phyloP scores from a whole-genome alignment of 2,113 vertebrate species.

The Perca fluviatilis region DNA sequence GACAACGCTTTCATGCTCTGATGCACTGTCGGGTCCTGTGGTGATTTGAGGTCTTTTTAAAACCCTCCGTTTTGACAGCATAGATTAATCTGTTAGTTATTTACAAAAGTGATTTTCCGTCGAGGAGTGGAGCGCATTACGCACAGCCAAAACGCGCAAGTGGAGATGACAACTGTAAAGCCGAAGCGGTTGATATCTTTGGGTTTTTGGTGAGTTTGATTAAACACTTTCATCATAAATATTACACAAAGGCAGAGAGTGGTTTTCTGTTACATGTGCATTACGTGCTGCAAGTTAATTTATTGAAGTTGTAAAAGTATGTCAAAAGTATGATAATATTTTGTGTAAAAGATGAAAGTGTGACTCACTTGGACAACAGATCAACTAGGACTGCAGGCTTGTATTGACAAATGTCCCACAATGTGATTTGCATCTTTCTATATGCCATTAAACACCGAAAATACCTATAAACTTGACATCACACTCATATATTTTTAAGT shows the following conservation, averaged over 20 bases:
- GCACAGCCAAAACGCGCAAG: slow-evolving; percentile 44
- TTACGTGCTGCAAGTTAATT: neutral
- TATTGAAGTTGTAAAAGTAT: neutral
- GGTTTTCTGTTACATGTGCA: neutral
- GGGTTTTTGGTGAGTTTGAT: slow-evolving; percentile 52
- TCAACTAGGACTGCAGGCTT: neutral
- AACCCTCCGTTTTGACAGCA: slow-evolving; percentile 15
- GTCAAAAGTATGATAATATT: neutral
- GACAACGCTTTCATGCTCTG: slow-evolving; percentile 38
- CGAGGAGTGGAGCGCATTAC: slow-evolving; percentile 42
- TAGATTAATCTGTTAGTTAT: slow-evolving; percentile 18
- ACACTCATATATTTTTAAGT: neutral
- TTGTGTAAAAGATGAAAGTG: neutral
- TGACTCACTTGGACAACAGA: neutral
- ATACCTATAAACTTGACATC: neutral
- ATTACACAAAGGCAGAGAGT: neutral
- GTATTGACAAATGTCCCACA: neutral
- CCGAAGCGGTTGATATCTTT: slow-evolving; percentile 1
- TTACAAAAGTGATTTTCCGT: neutral
- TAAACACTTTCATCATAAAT: neutral
- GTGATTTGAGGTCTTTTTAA: slow-evolving; percentile 2
- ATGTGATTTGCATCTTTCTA: neutral
- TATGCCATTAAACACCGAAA: neutral
- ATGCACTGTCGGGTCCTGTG: neutral
- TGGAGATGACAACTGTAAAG: slow-evolving; percentile 46